These are phyloP conservation scores for Potamilus streckersoni DNA, from an alignment of 1,140 invertebrate species.

Conservation along the genomic window DNA sequence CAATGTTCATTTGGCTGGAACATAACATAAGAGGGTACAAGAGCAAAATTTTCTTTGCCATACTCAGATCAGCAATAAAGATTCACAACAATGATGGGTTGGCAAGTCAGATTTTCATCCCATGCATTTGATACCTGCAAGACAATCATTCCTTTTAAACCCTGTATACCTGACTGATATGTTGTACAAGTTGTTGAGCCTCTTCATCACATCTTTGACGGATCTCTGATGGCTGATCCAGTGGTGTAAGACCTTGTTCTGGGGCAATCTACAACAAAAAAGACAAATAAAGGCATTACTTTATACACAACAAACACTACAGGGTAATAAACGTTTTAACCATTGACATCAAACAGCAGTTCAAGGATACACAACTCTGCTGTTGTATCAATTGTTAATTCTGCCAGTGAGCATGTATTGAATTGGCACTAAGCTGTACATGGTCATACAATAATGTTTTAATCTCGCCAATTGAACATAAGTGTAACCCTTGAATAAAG, in stretches of 20 bases:
- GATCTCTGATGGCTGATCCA: constrained; percentile 88
- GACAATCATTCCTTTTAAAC: neutral
- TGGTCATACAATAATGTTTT: neutral
- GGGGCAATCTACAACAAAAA: constrained; percentile 76
- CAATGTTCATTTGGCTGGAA: too few relatives aligned
- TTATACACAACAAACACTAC: too few relatives aligned
- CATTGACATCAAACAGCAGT: neutral
- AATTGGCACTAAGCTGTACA: neutral
- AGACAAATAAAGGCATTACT: neutral
- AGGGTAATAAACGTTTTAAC: neutral
- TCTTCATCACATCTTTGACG: constrained; percentile 88
- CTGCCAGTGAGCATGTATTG: neutral
- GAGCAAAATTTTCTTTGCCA: too few relatives aligned
- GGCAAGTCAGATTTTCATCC: too few relatives aligned
- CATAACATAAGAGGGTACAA: too few relatives aligned
- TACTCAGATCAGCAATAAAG: too few relatives aligned
- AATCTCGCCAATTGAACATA: neutral
- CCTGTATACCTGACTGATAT: constrained; percentile 73
- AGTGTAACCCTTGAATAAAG: neutral
- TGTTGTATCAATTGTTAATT: neutral
- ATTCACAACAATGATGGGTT: too few relatives aligned
- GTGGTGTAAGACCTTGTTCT: constrained; percentile 86
- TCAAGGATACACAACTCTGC: neutral
- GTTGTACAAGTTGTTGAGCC: constrained; percentile 83
- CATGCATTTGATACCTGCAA: neutral